Evolutionary conservation across 2,113 vertebrate genomes (phyloP).

Genomic region (Myotis brandtii): DNA sequence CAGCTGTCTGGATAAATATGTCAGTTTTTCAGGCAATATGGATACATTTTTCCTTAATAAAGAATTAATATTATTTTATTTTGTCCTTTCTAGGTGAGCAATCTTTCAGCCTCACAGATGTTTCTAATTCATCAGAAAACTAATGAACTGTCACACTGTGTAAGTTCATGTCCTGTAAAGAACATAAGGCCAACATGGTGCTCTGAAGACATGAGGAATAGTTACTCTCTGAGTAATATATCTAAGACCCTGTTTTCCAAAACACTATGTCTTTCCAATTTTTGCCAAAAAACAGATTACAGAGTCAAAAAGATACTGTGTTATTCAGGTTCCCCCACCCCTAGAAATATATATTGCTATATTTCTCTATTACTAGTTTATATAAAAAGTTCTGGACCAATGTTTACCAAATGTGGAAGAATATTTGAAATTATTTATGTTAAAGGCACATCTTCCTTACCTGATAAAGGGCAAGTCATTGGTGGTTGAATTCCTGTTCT

Average conservation of each 20-base stretch:
- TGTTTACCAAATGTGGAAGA: not conserved
- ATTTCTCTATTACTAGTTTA: not conserved
- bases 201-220: not conserved
- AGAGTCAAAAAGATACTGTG: not conserved
- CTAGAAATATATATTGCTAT: not conserved
- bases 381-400: not conserved
- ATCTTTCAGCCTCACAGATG: conserved; percentile 5
- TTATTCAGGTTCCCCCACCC: not conserved
- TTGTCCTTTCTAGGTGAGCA: not conserved
- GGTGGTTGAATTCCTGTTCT: not conserved
- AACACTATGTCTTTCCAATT: not conserved
- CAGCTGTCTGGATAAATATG: not conserved
- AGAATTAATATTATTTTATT: conserved; percentile 17
- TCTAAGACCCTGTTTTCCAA: not conserved
- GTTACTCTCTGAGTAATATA: not conserved
- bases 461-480: not conserved
- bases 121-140: conserved; percentile 56
- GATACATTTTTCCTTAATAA: conserved; percentile 14
- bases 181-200: not conserved
- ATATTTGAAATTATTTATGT: not conserved
- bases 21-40: not conserved
- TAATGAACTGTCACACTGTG: conserved; percentile 3
- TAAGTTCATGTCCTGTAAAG: not conserved
- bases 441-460: not conserved
- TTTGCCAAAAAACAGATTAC: not conserved